Evolutionary conservation across 2,797 vertebrate species (phyloP), one percentile per base, ranked within the genome.

Genomic region (Eleutherodactylus coqui): DNA sequence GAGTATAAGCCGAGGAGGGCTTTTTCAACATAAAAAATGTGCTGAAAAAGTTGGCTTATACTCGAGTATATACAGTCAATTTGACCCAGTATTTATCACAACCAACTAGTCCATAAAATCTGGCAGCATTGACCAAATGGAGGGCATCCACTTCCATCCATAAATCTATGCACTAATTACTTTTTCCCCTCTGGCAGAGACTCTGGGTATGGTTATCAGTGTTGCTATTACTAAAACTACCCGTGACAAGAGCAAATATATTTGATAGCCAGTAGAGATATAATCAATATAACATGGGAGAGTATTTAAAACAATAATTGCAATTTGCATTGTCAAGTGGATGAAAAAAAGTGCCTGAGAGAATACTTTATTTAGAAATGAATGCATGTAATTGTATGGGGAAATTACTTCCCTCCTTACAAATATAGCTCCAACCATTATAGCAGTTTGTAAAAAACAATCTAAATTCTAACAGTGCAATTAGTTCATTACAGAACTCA

Each of bases 331-430:
- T 64, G 7, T 69, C 67, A 38, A 69, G 34, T 69, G 17, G 34
- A 38, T 72, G 38, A 72, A 43, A n/a, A n/a, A n/a, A 72, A 72
- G 69, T 43, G 41, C 38, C 24, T 72, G 21, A 5, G 64, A 70
- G 67, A 41, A 41, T 45, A n/a, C 70, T 27, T 27, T 45, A 73
- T 45, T 27, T 43, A 73, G 70, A n/a, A 43, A 73, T 45, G 24
- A 73, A 43, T 45, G 3, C n/a, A 45, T 29, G 21, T 45, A 73
- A 73, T 73, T 73, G 70, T 73, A 45, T n/a, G 2, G 41, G 41
- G 70, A 73, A 73, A 73, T 73, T 73, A 73, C 70, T 43, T 45
- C 24, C 5, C 70, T 45, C 70, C 36, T 27, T 73, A 73, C 41
- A 73, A 24, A 45, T 73, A 45, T 45, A 73, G 70, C 24, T 14